Evolutionary conservation across 2,113 vertebrate species (phyloP), one percentile per base, ranked within the genome.

Genomic region (Dipodomys merriami): DNA sequence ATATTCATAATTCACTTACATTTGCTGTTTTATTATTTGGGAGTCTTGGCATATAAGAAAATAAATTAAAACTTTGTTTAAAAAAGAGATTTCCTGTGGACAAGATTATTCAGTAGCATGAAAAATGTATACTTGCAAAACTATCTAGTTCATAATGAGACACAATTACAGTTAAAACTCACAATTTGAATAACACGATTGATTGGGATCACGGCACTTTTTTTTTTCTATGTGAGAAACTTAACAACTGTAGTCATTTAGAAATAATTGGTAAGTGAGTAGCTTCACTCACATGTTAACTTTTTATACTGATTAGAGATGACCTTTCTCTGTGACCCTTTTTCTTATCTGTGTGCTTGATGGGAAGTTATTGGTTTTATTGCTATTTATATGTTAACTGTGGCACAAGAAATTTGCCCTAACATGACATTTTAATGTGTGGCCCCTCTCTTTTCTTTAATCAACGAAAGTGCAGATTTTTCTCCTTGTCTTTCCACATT

Each of bases 121-220:
- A 30, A 69, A 95, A 82, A 74, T 29, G 5, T 82, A 86, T 69
- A 67, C 69, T 86, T 20, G 69, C 19, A 76, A 88, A 78, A 83
- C 15, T 81, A 10, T 30, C 68, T 80, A 65, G 27, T 78, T 87
- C 65, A 62, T 2, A 39, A 67, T 82, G 35, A 80, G 74, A 12
- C 30, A 68, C 11, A 92, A 69, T 83, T 71, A 35, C 2, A 82
- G 62, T 94, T 74, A 88, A 69, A 86, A 65, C 68, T 78, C 15
- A 96, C 81, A 87, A 64, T 16, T 27, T 30, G 25, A 57, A 7
- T 74, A 76, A 53, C 39, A 39, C 5, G 39, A 39, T 39, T 39
- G 5, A 39, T 39, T 39, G 39, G 39, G 39, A 39, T 39, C 39
- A 39, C 5, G 39, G 6, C 23, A 39, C 25, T 4, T 57, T 57